Evolutionary conservation across 92 coral and sea anemone species (phyloP), one percentile per base, ranked within the genome.

Genomic region (Actinostola sp.): DNA sequence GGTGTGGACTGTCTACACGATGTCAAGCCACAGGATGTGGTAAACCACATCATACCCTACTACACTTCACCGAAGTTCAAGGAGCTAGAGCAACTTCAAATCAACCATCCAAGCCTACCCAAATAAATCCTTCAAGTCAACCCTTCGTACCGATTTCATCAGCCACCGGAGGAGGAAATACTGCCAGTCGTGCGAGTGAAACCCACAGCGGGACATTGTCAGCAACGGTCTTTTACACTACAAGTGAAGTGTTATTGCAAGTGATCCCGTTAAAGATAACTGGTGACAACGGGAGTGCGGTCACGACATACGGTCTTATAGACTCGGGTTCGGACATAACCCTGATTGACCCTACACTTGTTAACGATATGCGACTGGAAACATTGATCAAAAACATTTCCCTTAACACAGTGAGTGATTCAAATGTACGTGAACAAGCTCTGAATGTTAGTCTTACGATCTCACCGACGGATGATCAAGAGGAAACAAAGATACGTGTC

Each of bases 301-400:
- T 77, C 44, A 78, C 84, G 44, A 71, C 81, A 25, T 84, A 72
- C 51, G 77, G 81, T 46, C 80, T 78, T 17, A 8, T 77, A 12
- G 84, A 77, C 63, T 76, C 80, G 16, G 84, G 89, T 70, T 83
- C 79, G 26, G 85, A 78, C 44, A 60, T 63, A 2, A 84, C 81
- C 15, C 79, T 78, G 89, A 79, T 60, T 23, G 84, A 78, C 63
- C 76, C 78, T 2, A 72, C 85, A 39, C 61, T 78, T 13, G 62
- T 66, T 9, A 34, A n/a, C n/a, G n/a, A n/a, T n/a, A n/a, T n/a
- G n/a, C n/a, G n/a, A n/a, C n/a, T n/a, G n/a, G n/a, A n/a, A n/a
- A n/a, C n/a, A n/a, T n/a, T n/a, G n/a, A n/a, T n/a, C n/a, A n/a
- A n/a, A n/a, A n/a, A n/a, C n/a, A n/a, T n/a, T n/a, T n/a, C n/a